These are phyloP conservation scores for Polyodon spathula DNA, from an alignment of 2,113 vertebrate genomes.

Conservation along the genomic window DNA sequence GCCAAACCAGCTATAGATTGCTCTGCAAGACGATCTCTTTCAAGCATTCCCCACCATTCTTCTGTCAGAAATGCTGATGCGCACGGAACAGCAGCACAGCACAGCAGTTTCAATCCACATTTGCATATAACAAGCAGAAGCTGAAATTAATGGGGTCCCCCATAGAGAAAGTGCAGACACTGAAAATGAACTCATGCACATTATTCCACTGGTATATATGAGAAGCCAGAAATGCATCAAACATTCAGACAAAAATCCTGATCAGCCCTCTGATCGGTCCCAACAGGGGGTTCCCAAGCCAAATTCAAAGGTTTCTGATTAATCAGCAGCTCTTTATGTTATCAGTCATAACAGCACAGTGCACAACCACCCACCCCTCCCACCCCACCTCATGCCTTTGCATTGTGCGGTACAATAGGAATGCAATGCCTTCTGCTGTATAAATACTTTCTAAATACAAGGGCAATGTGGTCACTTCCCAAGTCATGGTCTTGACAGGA, in stretches of 20 bases:
- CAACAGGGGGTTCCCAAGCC: background rate
- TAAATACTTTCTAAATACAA: background rate
- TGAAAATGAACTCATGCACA: background rate
- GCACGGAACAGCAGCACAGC: background rate
- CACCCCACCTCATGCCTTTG: background rate
- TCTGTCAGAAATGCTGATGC: background rate
- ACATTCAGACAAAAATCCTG: background rate
- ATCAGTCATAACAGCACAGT: background rate
- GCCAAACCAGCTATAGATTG: background rate
- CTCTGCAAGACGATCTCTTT: background rate
- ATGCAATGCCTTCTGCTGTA: background rate
- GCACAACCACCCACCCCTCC: background rate
- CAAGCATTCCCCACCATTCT: background rate
- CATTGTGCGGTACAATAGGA: background rate
- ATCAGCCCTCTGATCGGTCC: background rate
- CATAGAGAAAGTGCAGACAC: background rate
- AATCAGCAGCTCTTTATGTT: background rate
- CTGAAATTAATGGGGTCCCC: background rate
- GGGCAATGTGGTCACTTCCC: background rate
- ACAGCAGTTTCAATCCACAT: background rate
- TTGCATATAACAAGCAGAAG: slow-evolving; percentile 1
- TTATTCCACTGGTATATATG: background rate
- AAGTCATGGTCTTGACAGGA: background rate
- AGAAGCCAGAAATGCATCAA: too few relatives aligned
- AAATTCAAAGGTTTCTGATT: background rate